phyloP scores from a whole-genome alignment of 1,140 invertebrate species.

The Drosophila pandora region DNA sequence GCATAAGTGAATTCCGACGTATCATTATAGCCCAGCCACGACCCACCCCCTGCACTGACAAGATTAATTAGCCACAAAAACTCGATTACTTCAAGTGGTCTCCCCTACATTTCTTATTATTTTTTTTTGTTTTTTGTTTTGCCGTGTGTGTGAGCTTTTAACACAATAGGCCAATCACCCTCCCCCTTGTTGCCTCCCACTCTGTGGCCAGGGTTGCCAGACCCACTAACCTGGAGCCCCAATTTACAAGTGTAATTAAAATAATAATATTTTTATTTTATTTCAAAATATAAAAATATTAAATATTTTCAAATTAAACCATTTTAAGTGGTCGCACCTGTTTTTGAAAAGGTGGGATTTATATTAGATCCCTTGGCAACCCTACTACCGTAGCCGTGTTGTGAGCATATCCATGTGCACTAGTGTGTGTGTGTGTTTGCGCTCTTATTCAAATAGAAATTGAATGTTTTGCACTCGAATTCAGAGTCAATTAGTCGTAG shows the following conservation, averaged over 20 bases:
- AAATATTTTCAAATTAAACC: not conserved
- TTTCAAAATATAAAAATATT: not conserved
- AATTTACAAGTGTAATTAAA: not conserved
- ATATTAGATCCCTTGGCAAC: constrained; percentile 44
- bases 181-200: constrained; percentile 20
- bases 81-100: constrained; percentile 32
- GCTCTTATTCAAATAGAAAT: constrained; percentile 77
- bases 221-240: not conserved
- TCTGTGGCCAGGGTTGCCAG: constrained; percentile 19
- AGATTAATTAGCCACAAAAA: constrained; percentile 37
- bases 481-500: constrained; percentile 54
- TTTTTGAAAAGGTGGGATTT: not conserved
- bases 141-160: constrained; percentile 16
- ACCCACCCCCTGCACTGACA: not conserved
- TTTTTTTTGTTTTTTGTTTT: constrained; percentile 16
- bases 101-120: constrained; percentile 8
- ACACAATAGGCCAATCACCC: constrained; percentile 25
- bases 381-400: constrained; percentile 9
- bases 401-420: constrained; percentile 24
- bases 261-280: too few species aligned
- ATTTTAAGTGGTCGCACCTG: not conserved
- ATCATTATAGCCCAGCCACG: constrained; percentile 23
- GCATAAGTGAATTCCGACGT: constrained; percentile 43
- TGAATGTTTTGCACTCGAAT: constrained; percentile 67
- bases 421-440: constrained; percentile 32